phyloP scores from a whole-genome alignment of 2,888 invertebrate genomes.

The Microctonus brassicae region DNA sequence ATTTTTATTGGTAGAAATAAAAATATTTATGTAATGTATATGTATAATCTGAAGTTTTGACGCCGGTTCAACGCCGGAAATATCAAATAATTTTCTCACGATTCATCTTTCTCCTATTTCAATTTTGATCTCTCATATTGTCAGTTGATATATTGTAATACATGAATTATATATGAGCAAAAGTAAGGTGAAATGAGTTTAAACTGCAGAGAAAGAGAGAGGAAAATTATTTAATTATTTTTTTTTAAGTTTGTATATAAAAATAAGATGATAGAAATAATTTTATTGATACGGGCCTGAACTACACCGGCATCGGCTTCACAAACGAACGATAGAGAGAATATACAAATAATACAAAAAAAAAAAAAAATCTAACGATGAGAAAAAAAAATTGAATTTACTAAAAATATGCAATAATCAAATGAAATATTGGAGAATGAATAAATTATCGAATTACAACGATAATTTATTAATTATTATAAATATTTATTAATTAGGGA shows the following conservation, averaged over 20 bases:
- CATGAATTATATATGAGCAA: not conserved
- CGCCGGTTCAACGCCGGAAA: constrained; percentile 50
- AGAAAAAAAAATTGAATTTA: not conserved
- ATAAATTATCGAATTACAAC: not conserved
- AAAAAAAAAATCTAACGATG: not conserved
- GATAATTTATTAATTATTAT: not conserved
- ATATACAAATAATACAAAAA: not conserved
- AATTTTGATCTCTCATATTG: not conserved
- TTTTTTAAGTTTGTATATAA: not conserved
- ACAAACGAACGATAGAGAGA: not conserved
- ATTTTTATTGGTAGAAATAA: not conserved
- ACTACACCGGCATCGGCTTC: not conserved
- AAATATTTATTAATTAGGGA: not conserved
- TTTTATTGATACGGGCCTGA: not conserved
- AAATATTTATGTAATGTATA: constrained; percentile 25
- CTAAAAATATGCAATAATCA: not conserved
- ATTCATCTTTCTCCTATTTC: constrained; percentile 24
- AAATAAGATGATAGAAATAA: not conserved
- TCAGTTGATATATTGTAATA: not conserved
- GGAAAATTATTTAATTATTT: too few species aligned
- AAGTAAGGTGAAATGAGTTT: not conserved
- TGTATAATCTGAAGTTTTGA: not conserved
- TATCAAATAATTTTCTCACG: constrained; percentile 49
- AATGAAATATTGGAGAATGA: not conserved
- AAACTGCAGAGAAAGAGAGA: not conserved